Evolutionary conservation across 2,113 vertebrate genomes (phyloP).

Genomic region (Uropsilus gracilis): DNA sequence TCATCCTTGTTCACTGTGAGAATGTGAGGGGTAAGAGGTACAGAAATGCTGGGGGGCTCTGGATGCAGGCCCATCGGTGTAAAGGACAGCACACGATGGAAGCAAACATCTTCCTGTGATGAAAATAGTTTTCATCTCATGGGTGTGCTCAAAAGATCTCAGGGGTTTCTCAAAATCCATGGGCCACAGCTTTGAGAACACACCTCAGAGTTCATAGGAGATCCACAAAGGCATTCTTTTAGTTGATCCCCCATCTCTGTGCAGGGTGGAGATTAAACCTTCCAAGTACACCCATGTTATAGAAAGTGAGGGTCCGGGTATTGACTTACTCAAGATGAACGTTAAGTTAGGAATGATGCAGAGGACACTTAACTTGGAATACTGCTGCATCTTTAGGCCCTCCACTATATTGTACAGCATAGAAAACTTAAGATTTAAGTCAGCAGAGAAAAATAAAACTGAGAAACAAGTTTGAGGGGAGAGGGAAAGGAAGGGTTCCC

Average conservation of each 20-base stretch:
- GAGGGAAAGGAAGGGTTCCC: background rate
- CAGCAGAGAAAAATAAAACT: constrained; percentile 25
- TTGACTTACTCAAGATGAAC: background rate
- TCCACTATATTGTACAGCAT: background rate
- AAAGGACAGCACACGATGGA: background rate
- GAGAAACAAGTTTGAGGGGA: background rate
- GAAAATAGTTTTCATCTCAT: background rate
- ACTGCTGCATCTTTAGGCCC: background rate
- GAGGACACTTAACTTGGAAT: background rate
- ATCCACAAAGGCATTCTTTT: background rate
- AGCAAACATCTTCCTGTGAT: background rate
- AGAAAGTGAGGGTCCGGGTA: background rate
- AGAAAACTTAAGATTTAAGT: constrained; percentile 26
- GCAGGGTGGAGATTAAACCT: background rate
- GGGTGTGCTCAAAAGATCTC: background rate
- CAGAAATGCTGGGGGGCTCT: background rate
- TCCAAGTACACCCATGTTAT: background rate
- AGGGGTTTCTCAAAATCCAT: background rate
- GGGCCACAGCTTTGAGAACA: background rate
- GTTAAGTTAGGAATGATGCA: background rate
- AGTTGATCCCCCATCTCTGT: background rate
- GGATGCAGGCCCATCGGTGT: background rate
- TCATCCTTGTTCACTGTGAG: background rate
- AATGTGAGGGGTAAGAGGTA: background rate
- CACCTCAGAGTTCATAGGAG: background rate